A percentile compares a stretch with the other conserved stretches of the same genome.
phyloP scores from a whole-genome alignment of 2,113 vertebrate species.

The Anarrhichthys ocellatus region DNA sequence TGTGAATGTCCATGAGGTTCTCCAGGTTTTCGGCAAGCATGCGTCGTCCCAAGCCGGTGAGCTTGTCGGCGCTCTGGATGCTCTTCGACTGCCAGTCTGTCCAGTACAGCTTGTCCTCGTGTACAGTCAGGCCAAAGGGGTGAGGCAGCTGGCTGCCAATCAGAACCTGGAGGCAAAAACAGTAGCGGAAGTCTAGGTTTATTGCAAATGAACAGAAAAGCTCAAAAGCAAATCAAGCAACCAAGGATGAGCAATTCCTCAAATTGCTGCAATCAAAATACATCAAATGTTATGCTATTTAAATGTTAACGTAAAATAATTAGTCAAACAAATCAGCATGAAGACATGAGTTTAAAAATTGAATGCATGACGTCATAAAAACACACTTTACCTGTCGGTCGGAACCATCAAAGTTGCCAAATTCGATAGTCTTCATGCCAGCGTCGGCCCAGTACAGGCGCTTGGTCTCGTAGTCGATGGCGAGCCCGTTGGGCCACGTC shows the following conservation, averaged over 20 bases:
- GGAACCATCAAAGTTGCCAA: constrained; percentile 92
- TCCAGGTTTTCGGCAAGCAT: constrained; percentile 94
- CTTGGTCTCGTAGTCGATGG: constrained; percentile 94
- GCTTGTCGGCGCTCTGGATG: constrained; percentile 94
- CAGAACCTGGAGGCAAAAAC: constrained; percentile 85
- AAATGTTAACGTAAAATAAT: not conserved
- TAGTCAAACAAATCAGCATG: not conserved
- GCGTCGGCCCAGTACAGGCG: constrained; percentile 97
- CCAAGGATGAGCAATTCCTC: not conserved
- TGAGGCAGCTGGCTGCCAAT: constrained; percentile 95
- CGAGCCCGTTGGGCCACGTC: constrained; percentile 97
- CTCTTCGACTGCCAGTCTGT: constrained; percentile 99
- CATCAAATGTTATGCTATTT: not conserved
- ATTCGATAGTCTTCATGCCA: constrained; percentile 98
- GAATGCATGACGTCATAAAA: not conserved
- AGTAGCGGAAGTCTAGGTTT: not conserved
- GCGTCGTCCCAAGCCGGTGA: constrained; percentile 88
- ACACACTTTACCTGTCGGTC: constrained; percentile 87
- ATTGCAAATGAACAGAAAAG: not conserved
- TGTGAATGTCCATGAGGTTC: constrained; percentile 99
- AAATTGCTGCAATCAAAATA: not conserved
- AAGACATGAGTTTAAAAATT: not conserved
- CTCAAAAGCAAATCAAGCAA: not conserved
- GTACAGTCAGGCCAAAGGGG: constrained; percentile 95
- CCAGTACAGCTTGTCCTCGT: constrained; percentile 95